Base-by-base conservation (phyloP, 2,888 invertebrate species). In the Papilio elwesi region DNA sequence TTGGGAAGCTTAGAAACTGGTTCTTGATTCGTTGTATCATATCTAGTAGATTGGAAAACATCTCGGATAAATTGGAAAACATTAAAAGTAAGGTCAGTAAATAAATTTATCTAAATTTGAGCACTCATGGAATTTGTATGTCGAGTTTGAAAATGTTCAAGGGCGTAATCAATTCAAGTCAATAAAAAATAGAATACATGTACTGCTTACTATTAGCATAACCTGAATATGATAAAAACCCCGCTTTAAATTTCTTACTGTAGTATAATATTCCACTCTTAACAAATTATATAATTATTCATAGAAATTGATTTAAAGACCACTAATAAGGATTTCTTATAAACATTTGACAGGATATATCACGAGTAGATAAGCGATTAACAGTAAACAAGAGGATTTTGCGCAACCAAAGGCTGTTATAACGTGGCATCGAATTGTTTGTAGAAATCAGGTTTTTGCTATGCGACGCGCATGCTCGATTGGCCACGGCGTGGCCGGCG, bases 361-460 rank as follows among this genome's bases (percentile, higher is more conserved):
- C 76, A 76, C 68, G 59, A 59, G 38, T 65, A 57, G 26, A 65
- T 68, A 48, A 57, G 52, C 52, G 71, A 68, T 69, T 72, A 74
- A 70, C 65, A 59, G 70, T 71, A 69, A 63, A 71, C 64, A 66
- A 26, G 57, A 63, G 26, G 47, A 38, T 69, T 73, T 66, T 74
- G 59, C 68, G 68, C 73, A 76, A 71, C 67, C 53, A 73, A 74
- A 77, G 79, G 78, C 79, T 75, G 75, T 73, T 65, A 59, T 62
- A 48, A 52, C 26, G 78, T 81, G 80, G 75, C 78, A 79, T 82
- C 80, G 78, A 68, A 80, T 76, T 80, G 79, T 85, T 85, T 83
- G 83, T 84, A 79, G 78, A 79, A 85, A 83, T 86, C 86, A 81
- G 85, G 84, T 86, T 85, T 86, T 87, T 87, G 84, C 78, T 78